These are phyloP conservation scores for Malthinus flaveolus DNA, from an alignment of 2,888 invertebrate species.

Conservation along the genomic window DNA sequence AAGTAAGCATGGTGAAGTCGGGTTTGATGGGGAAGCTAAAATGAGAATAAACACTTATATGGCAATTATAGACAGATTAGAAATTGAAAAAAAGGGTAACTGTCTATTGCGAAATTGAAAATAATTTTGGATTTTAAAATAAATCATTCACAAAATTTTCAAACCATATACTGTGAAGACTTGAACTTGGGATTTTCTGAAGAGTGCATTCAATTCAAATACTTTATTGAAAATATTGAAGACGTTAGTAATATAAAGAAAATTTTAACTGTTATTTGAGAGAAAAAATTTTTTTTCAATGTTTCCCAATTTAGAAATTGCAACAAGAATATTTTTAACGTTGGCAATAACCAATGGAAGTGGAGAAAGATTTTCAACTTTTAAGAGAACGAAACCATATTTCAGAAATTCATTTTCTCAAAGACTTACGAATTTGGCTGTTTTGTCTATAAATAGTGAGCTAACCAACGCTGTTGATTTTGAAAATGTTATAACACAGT, in stretches of 20 bases:
- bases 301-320: constrained; percentile 1
- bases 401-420: background rate
- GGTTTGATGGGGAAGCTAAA: too few relatives aligned
- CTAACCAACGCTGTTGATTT: background rate
- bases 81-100: background rate
- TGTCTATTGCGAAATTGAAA: background rate
- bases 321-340: constrained; percentile 4
- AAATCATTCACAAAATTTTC: background rate
- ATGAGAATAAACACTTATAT: background rate
- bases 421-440: background rate
- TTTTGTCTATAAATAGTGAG: constrained; percentile 1
- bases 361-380: background rate
- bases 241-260: background rate
- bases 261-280: background rate
- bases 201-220: constrained; percentile 3
- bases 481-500: background rate
- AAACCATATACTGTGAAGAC: background rate
- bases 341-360: background rate
- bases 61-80: background rate
- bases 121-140: background rate
- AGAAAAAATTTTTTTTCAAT: background rate
- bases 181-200: background rate
- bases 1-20: too few relatives aligned
- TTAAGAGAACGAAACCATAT: background rate
- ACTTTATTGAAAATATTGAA: background rate